Conservation (phyloP, 2,888 invertebrate species). For the Stenodera caucasica region DNA sequence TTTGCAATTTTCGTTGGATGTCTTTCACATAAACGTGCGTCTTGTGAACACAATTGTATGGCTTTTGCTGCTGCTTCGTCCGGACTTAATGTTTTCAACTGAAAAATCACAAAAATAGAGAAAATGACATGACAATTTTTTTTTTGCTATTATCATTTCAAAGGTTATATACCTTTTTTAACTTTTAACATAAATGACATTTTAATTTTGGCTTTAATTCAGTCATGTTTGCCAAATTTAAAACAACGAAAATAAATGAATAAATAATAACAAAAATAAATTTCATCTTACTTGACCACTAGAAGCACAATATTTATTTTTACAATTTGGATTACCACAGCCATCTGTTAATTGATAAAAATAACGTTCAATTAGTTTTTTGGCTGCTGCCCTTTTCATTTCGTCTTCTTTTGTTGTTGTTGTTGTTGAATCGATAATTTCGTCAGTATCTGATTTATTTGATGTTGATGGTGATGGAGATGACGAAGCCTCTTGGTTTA, state of each 20-base stretch:
- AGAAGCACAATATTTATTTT: conserved; percentile 86
- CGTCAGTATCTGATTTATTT: conserved; percentile 18
- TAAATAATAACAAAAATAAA: too few relatives aligned
- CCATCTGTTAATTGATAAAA: conserved; percentile 92
- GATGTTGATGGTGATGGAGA: not conserved
- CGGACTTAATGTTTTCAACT: conserved; percentile 74
- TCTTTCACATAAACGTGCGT: conserved; percentile 80
- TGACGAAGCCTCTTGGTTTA: conserved; percentile 55
- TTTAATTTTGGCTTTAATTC: too few relatives aligned
- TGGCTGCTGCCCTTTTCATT: conserved; percentile 77
- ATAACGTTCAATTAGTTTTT: conserved; percentile 86
- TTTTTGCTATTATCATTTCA: not conserved
- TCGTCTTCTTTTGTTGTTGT: conserved; percentile 59
- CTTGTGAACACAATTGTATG: conserved; percentile 81
- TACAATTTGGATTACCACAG: conserved; percentile 86
- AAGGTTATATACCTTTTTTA: not conserved
- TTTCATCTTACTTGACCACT: conserved; percentile 71
- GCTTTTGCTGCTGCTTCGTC: conserved; percentile 92
- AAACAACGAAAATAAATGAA: too few relatives aligned
- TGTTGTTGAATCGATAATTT: conserved; percentile 34
- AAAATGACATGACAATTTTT: conserved; percentile 6
- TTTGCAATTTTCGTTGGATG: conserved; percentile 70
- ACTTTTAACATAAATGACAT: not conserved
- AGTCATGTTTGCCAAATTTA: too few relatives aligned
- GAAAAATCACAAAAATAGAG: conserved; percentile 28